These are phyloP conservation scores for Drosophila trapezifrons DNA, from an alignment of 1,140 invertebrate species.

Conservation along the genomic window DNA sequence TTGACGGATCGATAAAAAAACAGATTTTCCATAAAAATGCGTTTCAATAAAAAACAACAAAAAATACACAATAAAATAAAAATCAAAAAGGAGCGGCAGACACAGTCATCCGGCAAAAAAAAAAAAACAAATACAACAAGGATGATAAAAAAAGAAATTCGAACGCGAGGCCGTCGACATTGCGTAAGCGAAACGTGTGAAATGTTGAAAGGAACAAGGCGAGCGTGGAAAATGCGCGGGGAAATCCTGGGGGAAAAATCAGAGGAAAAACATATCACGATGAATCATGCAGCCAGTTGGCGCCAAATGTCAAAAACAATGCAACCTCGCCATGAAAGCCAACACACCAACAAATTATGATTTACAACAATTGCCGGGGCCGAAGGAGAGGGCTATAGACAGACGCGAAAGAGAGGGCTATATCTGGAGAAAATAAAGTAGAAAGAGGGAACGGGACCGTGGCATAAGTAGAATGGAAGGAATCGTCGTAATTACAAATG, in stretches of 20 bases:
- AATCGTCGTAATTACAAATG: slow-evolving; percentile 70
- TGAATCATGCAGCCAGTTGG: slow-evolving; percentile 79
- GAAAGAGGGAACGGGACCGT: not conserved
- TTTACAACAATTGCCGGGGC: slow-evolving; percentile 58
- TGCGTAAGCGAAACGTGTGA: slow-evolving; percentile 70
- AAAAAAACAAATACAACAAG: not conserved
- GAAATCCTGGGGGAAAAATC: slow-evolving; percentile 9
- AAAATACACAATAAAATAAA: slow-evolving; percentile 18
- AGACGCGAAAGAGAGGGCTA: not conserved
- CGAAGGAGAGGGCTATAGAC: not conserved
- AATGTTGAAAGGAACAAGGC: slow-evolving; percentile 27
- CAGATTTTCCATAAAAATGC: slow-evolving; percentile 78
- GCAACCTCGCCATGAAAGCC: slow-evolving; percentile 46
- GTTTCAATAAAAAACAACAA: slow-evolving; percentile 67
- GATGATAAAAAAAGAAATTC: slow-evolving; percentile 1
- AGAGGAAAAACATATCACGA: slow-evolving; percentile 51
- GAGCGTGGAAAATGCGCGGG: slow-evolving; percentile 17
- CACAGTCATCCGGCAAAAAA: slow-evolving; percentile 4
- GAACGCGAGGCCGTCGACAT: slow-evolving; percentile 40
- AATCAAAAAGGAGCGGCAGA: slow-evolving; percentile 26
- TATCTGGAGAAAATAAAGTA: not conserved
- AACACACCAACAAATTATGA: slow-evolving; percentile 64
- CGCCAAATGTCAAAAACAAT: slow-evolving; percentile 79
- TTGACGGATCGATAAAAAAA: slow-evolving; percentile 77
- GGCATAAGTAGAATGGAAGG: slow-evolving; percentile 33